A percentile compares a stretch with the other conserved stretches of the same genome.
Conservation (phyloP, 2,113 vertebrate genomes). For the Entomyzon cyanotis region DNA sequence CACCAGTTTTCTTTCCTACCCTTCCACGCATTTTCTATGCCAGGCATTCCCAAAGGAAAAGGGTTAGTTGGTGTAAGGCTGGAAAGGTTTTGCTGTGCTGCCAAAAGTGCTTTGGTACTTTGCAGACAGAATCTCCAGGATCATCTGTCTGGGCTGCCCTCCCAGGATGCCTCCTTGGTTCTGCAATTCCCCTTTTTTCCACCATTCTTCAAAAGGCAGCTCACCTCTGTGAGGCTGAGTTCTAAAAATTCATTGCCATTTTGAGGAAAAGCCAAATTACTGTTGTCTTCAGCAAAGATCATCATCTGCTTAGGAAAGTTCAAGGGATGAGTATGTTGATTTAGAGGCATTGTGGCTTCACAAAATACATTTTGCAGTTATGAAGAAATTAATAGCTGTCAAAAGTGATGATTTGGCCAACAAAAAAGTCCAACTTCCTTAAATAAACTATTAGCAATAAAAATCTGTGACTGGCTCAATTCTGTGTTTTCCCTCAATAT, state of each 20-base stretch:
- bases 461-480: background rate
- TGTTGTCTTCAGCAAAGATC: background rate
- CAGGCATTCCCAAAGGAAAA: background rate
- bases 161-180: accelerated
- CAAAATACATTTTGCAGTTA: background rate
- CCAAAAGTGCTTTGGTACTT: background rate
- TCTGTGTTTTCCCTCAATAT: background rate
- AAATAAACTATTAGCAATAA: background rate
- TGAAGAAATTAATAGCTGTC: background rate
- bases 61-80: background rate
- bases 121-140: background rate
- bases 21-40: background rate
- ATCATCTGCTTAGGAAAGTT: background rate
- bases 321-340: background rate
- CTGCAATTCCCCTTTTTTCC: background rate
- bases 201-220: background rate
- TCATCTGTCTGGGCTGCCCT: background rate
- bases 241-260: background rate
- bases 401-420: background rate
- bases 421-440: background rate
- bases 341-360: background rate
- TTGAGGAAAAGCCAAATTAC: background rate
- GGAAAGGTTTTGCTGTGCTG: background rate
- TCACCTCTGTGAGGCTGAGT: background rate
- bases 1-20: background rate